phyloP scores from a whole-genome alignment of 2,888 invertebrate genomes.

The Timema cristinae region DNA sequence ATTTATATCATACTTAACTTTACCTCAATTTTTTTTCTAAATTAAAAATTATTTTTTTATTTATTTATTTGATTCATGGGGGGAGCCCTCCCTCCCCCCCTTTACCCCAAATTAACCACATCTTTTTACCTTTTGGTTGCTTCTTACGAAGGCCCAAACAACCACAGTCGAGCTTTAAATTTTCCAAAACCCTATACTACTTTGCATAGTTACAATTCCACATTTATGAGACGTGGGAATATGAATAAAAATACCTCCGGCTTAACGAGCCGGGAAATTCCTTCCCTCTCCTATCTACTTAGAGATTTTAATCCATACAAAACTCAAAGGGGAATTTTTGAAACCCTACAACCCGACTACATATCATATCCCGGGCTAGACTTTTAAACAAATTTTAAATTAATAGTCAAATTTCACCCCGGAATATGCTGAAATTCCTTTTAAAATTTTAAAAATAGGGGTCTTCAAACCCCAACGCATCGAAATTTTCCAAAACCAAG shows the following conservation, averaged over 20 bases:
- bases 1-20: not conserved
- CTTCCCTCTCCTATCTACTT: not conserved
- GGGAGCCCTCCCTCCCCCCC: too few species aligned
- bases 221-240: not conserved
- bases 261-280: not conserved
- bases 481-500: not conserved
- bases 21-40: not conserved
- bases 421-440: not conserved
- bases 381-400: not conserved
- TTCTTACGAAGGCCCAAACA: not conserved
- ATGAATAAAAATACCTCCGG: not conserved
- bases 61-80: not conserved
- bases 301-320: not conserved
- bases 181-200: not conserved
- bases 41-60: not conserved
- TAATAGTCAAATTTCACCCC: not conserved
- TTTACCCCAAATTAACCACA: too few species aligned
- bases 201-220: not conserved
- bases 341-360: not conserved
- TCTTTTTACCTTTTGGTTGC: not conserved
- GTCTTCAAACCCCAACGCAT: not conserved
- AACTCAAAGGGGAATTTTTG: too few species aligned
- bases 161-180: not conserved
- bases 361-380: not conserved
- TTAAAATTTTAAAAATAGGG: not conserved